Evolutionary conservation across 1,140 invertebrate species (phyloP), one percentile per base, ranked within the genome.

Genomic region (Dreissena polymorpha): DNA sequence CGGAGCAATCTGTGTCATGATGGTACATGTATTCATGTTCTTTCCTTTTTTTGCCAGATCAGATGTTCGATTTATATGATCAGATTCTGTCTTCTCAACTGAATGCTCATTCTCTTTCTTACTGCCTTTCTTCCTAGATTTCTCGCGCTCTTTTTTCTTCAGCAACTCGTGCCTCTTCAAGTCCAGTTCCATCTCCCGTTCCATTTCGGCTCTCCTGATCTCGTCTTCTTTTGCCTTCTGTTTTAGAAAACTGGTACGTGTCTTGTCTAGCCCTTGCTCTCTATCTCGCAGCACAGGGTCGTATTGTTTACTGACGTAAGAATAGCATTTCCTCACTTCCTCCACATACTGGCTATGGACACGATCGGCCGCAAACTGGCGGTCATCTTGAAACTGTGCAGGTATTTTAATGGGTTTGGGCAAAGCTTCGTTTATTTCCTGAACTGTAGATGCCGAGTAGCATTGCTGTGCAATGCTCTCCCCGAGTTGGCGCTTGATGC

Each of bases 321-420:
- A 60, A 60, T 60, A 18, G 21, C 21, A 23, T 23, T 60, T 12
- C 16, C 57, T 18, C 16, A 60, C 57, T 60, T 60, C 57, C 2
- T 18, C 57, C 21, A 23, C 57, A 10, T 60, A 60, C 57, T 60
- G 16, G 21, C 16, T n/a, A n/a, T 10, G 16, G 16, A 60, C 57
- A n/a, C 57, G 16, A 6, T 23, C 21, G 6, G 57, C 57, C 3
- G 57, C 57, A 60, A 60, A 60, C 16, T 23, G 16, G 57, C 57
- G 57, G 57, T 60, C 57, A 60, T 60, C 57, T 60, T 60, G 16
- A 60, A 60, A 60, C 57, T 60, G 57, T 3, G 57, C 57, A 23
- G 57, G 57, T 60, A 60, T 60, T 60, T 60, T 60, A 60, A 2
- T 39, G 39, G 39, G 39, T 39, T 39, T 39, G 2, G 39, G 39